These are phyloP conservation scores for Sminthurinus signatus DNA, from an alignment of 1,140 invertebrate species.

Conservation along the genomic window DNA sequence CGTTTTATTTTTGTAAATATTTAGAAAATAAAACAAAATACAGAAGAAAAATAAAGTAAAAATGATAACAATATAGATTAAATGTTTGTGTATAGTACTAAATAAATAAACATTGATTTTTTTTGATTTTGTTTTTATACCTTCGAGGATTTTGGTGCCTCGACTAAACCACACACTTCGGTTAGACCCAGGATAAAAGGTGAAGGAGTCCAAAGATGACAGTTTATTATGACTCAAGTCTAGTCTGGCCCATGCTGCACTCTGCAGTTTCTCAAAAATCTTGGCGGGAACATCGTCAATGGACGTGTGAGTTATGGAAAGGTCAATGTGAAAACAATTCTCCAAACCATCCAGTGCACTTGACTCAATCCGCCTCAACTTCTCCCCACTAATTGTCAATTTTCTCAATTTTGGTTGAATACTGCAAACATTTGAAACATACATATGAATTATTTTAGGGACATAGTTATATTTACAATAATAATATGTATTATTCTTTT, in stretches of 20 bases:
- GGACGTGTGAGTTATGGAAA: conserved; percentile 63
- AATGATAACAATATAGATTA: neutral
- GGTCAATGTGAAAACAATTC: conserved; percentile 56
- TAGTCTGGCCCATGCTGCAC: conserved; percentile 69
- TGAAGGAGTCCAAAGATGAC: conserved; percentile 66
- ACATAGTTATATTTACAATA: too few species aligned
- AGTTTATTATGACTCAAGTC: conserved; percentile 76
- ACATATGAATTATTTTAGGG: too few species aligned
- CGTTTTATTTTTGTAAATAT: too few species aligned
- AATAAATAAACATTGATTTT: neutral
- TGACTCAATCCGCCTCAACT: conserved; percentile 56
- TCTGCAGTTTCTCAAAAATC: conserved; percentile 66
- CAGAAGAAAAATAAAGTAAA: neutral
- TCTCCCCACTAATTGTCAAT: conserved; percentile 67
- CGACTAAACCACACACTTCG: conserved; percentile 72
- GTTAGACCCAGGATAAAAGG: conserved; percentile 78
- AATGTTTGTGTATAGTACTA: neutral
- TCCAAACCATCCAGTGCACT: conserved; percentile 58
- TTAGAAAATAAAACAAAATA: too few species aligned
- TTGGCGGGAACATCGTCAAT: conserved; percentile 67
- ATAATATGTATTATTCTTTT: too few species aligned
- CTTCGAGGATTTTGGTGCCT: conserved; percentile 69
- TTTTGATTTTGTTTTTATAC: conserved; percentile 46
- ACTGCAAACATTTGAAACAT: too few species aligned
- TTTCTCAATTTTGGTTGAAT: conserved; percentile 68